Percentiles rank a stretch among this genome's conserved stretches.
Conservation (phyloP, 2,113 vertebrate species). For the Tichodroma muraria region DNA sequence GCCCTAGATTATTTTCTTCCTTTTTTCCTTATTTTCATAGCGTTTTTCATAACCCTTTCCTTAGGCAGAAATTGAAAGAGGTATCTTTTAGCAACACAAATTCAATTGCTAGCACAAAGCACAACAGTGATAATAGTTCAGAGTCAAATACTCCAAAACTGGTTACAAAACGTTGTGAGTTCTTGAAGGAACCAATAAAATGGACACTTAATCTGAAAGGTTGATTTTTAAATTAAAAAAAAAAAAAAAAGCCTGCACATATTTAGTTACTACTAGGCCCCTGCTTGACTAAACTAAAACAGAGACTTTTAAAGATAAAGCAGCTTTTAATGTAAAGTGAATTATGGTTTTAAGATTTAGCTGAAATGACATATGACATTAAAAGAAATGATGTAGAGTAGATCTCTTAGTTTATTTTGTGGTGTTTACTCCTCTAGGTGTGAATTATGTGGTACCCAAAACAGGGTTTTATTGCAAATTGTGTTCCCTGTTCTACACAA, state of each 20-base stretch:
- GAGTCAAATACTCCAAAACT: background rate
- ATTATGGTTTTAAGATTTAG: conserved; percentile 43
- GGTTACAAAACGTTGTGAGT: background rate
- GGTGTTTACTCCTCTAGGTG: conserved; percentile 79
- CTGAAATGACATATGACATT: conserved; percentile 53
- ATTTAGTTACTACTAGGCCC: background rate
- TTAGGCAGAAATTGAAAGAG: conserved; percentile 10
- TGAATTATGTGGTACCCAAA: conserved; percentile 92
- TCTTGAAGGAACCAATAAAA: background rate
- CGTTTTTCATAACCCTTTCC: conserved; percentile 26
- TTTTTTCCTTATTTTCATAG: background rate
- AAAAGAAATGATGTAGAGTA: conserved; percentile 46
- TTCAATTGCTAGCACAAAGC: background rate
- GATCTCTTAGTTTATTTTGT: conserved; percentile 64
- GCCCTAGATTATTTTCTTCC: background rate
- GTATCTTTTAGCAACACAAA: background rate
- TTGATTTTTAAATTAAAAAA: background rate
- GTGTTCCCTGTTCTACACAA: conserved; percentile 97
- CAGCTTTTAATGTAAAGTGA: conserved; percentile 45
- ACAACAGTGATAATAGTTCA: background rate
- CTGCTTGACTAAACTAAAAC: conserved; percentile 25
- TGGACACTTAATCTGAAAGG: background rate
- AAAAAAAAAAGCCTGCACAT: background rate
- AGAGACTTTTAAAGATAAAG: conserved; percentile 18
- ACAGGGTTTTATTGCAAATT: conserved; percentile 96